These are phyloP conservation scores for Catocala nupta DNA, from an alignment of 2,888 invertebrate genomes.

Conservation along the genomic window DNA sequence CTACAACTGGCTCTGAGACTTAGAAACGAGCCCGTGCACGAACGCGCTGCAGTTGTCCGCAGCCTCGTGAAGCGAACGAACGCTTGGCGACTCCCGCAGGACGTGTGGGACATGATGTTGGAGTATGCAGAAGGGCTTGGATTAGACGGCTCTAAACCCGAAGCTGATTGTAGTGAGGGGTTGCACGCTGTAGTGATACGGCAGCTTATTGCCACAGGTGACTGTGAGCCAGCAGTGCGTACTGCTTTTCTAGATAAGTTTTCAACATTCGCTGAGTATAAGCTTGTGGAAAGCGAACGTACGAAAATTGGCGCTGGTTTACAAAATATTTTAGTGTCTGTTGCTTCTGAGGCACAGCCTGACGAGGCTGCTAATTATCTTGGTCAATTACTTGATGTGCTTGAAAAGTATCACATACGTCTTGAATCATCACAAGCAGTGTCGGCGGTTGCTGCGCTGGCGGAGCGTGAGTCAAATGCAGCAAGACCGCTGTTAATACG, in stretches of 20 bases:
- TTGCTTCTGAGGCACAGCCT: conserved; percentile 39
- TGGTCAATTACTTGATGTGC: conserved; percentile 53
- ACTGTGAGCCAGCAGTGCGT: conserved; percentile 44
- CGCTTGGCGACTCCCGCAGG: conserved; percentile 66
- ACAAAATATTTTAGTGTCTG: conserved; percentile 47
- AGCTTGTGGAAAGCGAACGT: conserved; percentile 57
- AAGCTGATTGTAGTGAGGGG: conserved; percentile 66
- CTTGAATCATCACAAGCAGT: conserved; percentile 51
- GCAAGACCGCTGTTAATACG: conserved; percentile 48
- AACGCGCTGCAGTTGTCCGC: conserved; percentile 69
- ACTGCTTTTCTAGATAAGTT: conserved; percentile 60
- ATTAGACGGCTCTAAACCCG: conserved; percentile 61
- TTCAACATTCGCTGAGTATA: conserved; percentile 62
- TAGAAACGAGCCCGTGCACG: conserved; percentile 66
- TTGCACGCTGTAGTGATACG: conserved; percentile 70
- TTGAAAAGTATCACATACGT: conserved; percentile 54
- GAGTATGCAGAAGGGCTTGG: conserved; percentile 67
- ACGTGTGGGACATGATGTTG: conserved; percentile 63
- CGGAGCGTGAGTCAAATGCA: conserved; percentile 41
- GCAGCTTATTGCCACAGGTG: conserved; percentile 52
- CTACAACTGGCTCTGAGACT: conserved; percentile 60
- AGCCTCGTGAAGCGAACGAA: conserved; percentile 70
- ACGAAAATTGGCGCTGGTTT: conserved; percentile 42
- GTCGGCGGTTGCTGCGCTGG: conserved; percentile 48
- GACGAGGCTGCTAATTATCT: conserved; percentile 35